Conservation (phyloP, 2,888 invertebrate genomes). For the Nebria salina region DNA sequence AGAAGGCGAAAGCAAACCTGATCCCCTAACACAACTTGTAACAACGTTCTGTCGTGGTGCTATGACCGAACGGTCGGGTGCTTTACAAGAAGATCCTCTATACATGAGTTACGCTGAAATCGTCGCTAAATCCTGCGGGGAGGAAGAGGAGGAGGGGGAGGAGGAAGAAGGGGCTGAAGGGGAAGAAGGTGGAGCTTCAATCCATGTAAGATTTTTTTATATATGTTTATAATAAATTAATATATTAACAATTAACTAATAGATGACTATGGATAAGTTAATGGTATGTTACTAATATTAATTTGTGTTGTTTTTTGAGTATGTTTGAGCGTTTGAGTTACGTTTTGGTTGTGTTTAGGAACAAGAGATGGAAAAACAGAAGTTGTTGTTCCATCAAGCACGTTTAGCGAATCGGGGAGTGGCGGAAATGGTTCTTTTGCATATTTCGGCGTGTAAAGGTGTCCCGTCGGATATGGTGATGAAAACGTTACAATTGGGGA, state of each 20-base stretch:
- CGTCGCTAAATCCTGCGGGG: slow-evolving; percentile 96
- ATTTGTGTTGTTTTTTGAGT: background rate
- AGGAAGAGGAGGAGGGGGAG: slow-evolving; percentile 96
- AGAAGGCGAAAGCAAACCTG: slow-evolving; percentile 92
- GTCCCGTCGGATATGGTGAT: slow-evolving; percentile 93
- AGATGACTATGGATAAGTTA: slow-evolving; percentile 65
- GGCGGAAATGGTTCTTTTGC: slow-evolving; percentile 98
- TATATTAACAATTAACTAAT: slow-evolving; percentile 33
- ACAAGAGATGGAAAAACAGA: slow-evolving; percentile 99
- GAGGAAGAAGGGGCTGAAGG: slow-evolving; percentile 80
- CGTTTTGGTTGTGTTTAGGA: slow-evolving; percentile 70
- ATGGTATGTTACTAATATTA: slow-evolving; percentile 62
- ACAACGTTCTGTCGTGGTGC: slow-evolving; percentile 99
- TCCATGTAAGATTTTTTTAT: slow-evolving; percentile 78
- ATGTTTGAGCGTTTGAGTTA: too few species aligned
- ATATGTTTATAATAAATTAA: background rate
- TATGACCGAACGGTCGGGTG: slow-evolving; percentile 96
- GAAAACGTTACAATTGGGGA: slow-evolving; percentile 92
- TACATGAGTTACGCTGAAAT: slow-evolving; percentile 99
- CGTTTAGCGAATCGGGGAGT: slow-evolving; percentile 95
- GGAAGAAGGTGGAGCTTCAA: slow-evolving; percentile 84
- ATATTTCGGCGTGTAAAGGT: slow-evolving; percentile 97
- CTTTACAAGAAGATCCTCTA: slow-evolving; percentile 88
- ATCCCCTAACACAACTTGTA: slow-evolving; percentile 95
- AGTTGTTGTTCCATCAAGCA: slow-evolving; percentile 97